Conservation (phyloP, 2,797 vertebrate species). For the Numenius phaeopus region DNA sequence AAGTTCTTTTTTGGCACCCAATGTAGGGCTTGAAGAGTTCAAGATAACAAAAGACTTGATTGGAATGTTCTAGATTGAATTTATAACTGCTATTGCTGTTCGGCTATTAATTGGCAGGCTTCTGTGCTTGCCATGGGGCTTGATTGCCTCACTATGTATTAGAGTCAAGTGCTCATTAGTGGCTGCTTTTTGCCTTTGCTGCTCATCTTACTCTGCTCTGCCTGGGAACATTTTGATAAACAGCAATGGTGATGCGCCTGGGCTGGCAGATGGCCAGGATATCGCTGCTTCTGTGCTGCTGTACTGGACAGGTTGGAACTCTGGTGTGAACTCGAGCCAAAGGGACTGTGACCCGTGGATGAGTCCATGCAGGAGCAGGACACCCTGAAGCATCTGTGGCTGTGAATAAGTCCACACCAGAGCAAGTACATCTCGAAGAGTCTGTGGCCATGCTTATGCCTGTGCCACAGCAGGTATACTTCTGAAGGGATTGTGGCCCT, state of each 20-base stretch:
- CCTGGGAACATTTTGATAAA: background rate
- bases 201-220: background rate
- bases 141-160: background rate
- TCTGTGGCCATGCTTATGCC: background rate
- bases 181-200: background rate
- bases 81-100: background rate
- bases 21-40: background rate
- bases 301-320: background rate
- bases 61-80: background rate
- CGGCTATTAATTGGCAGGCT: background rate
- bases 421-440: background rate
- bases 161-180: background rate
- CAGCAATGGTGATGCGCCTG: fast-evolving
- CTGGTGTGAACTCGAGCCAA: background rate
- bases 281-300: background rate
- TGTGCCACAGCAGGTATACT: too few species aligned
- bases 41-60: background rate
- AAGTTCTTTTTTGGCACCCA: background rate
- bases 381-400: background rate
- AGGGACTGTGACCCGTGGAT: background rate
- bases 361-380: background rate
- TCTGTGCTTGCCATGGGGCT: background rate
- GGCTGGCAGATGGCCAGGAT: background rate
- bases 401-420: background rate
- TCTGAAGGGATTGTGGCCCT: background rate